Base-by-base conservation (phyloP, 2,888 invertebrate genomes). In the Phlogophora meticulosa region DNA sequence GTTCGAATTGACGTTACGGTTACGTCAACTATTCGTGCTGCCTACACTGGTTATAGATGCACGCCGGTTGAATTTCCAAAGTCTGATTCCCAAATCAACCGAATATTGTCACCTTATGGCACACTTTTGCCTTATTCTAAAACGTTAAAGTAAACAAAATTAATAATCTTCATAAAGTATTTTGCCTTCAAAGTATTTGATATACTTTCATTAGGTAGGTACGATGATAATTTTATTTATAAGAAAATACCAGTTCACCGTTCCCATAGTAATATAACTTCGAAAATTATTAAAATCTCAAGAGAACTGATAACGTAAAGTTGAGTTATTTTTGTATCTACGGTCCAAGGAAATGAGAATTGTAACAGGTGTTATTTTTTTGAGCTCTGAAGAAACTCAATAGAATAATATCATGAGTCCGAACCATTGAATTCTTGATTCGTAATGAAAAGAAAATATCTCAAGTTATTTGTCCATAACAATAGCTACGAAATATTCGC, bases 161-260 rank as follows among this genome's bases (percentile, higher is more conserved):
- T 58, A 66, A 76, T 62, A 56, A 53, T 49, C 22, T 48, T 66
- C 49, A 17, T 42, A 48, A 61, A 66, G 52, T 24, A 61, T 43
- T 53, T 59, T 53, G 51, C 67, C 64, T 70, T 73, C 69, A 73
- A 77, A 77, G 56, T 46, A 70, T 74, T 64, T 28, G 34, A 73
- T 61, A 66, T 34, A 66, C 70, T 82, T 80, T 62, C 55, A 51
- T 75, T 43, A 43, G 3, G 38, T 59, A 72, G 42, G 49, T 42
- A 45, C 45, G 46, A 48, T 42, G 34, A 57, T 46, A 36, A 58
- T 40, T 56, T 65, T 60, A 61, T 72, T 56, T 57, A 42, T 45
- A 68, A 43, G 20, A 38, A 57, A 78, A 61, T 73, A 62, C n/a
- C 52, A 45, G 57, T 56, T 32, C 49, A 17, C 40, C 34, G 40